A percentile compares a stretch with the other conserved stretches of the same genome.
Evolutionary conservation across 2,797 vertebrate species (phyloP).

Genomic region (Morelia viridis): DNA sequence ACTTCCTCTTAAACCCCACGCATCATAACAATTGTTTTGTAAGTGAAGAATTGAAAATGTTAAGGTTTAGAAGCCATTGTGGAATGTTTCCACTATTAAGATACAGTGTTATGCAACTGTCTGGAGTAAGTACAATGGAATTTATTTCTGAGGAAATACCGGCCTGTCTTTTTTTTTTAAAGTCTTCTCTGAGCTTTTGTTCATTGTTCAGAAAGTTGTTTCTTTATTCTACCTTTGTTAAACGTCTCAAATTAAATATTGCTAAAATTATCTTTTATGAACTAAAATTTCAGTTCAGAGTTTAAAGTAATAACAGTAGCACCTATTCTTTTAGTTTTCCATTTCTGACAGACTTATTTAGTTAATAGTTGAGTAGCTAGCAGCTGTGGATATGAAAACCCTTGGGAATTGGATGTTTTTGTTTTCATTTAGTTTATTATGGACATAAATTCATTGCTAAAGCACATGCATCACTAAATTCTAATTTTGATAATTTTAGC

Average conservation of each 20-base stretch:
- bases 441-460: background rate
- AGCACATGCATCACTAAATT: background rate
- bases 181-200: slow-evolving; percentile 8
- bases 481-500: background rate
- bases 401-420: background rate
- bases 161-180: background rate
- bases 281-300: background rate
- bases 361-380: background rate
- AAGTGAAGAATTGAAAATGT: background rate
- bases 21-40: background rate
- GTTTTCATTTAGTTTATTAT: background rate
- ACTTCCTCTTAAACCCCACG: background rate
- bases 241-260: background rate
- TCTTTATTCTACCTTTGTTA: slow-evolving; percentile 26
- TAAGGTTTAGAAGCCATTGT: background rate
- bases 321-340: background rate
- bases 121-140: background rate
- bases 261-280: slow-evolving; percentile 25
- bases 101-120: background rate
- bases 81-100: background rate
- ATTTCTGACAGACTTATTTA: background rate
- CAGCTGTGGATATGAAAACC: background rate
- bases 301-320: background rate
- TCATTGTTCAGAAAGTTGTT: slow-evolving; percentile 35
- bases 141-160: background rate